These are phyloP conservation scores for Acropternis orthonyx DNA, from an alignment of 2,797 vertebrate genomes.

Conservation along the genomic window DNA sequence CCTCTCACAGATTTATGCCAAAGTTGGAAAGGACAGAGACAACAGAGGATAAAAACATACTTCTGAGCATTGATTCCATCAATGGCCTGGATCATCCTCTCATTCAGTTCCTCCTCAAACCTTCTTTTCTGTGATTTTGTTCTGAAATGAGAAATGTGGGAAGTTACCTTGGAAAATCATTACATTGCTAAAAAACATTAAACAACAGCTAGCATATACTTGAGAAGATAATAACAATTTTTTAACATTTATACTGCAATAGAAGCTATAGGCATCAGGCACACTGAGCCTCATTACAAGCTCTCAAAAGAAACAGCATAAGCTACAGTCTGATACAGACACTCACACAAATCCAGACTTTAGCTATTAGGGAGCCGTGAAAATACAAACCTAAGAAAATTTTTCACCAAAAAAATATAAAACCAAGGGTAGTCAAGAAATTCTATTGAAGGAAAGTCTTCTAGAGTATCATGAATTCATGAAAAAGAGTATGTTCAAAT, in stretches of 20 bases:
- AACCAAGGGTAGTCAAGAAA: neutral
- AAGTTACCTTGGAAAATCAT: neutral
- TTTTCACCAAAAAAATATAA: neutral
- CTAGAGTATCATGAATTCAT: neutral
- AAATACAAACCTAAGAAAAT: neutral
- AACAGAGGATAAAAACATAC: slow-evolving; percentile 72
- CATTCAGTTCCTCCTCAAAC: slow-evolving; percentile 93
- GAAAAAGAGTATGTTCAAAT: neutral
- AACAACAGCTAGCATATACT: neutral
- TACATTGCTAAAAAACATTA: neutral
- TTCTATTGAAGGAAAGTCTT: neutral
- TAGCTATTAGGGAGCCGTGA: neutral
- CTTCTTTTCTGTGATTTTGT: slow-evolving; percentile 94
- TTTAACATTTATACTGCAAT: neutral
- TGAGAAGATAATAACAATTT: neutral
- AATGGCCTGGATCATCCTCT: slow-evolving; percentile 93
- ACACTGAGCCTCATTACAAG: neutral
- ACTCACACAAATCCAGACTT: neutral
- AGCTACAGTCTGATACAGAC: neutral
- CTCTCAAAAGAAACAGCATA: neutral
- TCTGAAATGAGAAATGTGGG: slow-evolving; percentile 69
- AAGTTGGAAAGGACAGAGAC: neutral
- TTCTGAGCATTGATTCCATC: slow-evolving; percentile 95
- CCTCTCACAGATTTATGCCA: neutral
- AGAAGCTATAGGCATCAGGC: neutral